Percentiles rank a stretch among this genome's conserved stretches.
These are phyloP conservation scores for Ceramica pisi DNA, from an alignment of 2,888 invertebrate genomes.

Conservation along the genomic window DNA sequence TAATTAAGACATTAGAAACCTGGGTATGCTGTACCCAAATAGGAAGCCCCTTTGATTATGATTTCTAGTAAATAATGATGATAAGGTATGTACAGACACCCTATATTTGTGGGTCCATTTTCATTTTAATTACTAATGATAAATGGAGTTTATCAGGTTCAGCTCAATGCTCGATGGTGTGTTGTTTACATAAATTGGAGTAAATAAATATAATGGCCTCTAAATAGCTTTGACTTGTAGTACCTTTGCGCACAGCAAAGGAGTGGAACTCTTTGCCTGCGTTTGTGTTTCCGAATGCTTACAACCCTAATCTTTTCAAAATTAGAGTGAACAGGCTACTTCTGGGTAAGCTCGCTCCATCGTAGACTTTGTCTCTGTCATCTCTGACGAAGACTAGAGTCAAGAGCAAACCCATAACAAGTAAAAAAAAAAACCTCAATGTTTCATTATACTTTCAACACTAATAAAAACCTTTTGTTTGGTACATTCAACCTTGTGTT, in stretches of 20 bases:
- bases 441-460: neutral
- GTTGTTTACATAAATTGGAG: neutral
- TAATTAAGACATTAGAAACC: neutral
- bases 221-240: neutral
- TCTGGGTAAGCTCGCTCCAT: too few relatives aligned
- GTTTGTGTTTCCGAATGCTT: too few relatives aligned
- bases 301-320: too few relatives aligned
- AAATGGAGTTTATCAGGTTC: neutral
- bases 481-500: too few relatives aligned
- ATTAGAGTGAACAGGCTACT: too few relatives aligned
- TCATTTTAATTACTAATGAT: neutral
- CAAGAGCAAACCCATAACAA: too few relatives aligned
- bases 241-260: too few relatives aligned
- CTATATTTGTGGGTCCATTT: neutral
- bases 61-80: neutral
- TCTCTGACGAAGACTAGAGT: too few relatives aligned
- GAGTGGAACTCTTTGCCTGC: too few relatives aligned
- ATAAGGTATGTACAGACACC: neutral
- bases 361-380: too few relatives aligned
- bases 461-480: neutral
- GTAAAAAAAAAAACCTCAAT: neutral
- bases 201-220: neutral
- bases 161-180: neutral
- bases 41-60: too few relatives aligned
- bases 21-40: neutral